Base-by-base conservation (phyloP, 30 jellyfish, hydroid and myxozoan genomes). In the Catostylus mosaicus region DNA sequence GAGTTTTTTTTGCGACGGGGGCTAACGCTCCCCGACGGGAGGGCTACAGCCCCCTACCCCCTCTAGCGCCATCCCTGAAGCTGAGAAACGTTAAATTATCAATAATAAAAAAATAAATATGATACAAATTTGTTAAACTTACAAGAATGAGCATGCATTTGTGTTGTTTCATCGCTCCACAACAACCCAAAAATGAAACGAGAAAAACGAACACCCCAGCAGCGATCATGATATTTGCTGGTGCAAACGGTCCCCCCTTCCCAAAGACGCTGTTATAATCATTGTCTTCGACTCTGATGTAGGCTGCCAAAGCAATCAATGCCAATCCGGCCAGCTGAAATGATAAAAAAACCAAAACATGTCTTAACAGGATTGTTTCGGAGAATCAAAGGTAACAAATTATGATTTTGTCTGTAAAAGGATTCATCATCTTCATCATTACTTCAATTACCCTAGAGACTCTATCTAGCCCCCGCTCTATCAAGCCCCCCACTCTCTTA, bases 241-340 rank as follows among this genome's bases (percentile, higher is more conserved):
- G 85, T 20, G 96, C 87, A 31, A 68, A 61, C 19, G 82, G 85
- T 19, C 96, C 96, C 3, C 96, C 96, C 51, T 76, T 76, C 33
- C 96, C 96, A 48, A 75, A 76, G 30, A 75, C 88, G 47, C 79
- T 65, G 83, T 67, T 67, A 60, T 72, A 86, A n/a, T 86, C 96
- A 30, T 68, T 86, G 85, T 67, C 88, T 35, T 75, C 72, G 0
- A 86, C 88, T 65, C 96, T 20, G 12, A 75, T 57, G 80, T 76
- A 86, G 0, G 78, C 74, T n/a, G 80, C 96, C 23, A 86, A 35
- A 2, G 86, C 90, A 31, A 86, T 71, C 67, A 86, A 30, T 0
- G 86, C 96, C 8, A 86, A 2, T 0, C 96, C 96, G 36, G 96
- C 89, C 32, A 86, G 71, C 96, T 86, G 75, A n/a, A 34, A 62